A percentile compares a stretch with the other conserved stretches of the same genome.
These are phyloP conservation scores for Philopotamus ludificatus DNA, from an alignment of 1,140 invertebrate species.

Conservation along the genomic window DNA sequence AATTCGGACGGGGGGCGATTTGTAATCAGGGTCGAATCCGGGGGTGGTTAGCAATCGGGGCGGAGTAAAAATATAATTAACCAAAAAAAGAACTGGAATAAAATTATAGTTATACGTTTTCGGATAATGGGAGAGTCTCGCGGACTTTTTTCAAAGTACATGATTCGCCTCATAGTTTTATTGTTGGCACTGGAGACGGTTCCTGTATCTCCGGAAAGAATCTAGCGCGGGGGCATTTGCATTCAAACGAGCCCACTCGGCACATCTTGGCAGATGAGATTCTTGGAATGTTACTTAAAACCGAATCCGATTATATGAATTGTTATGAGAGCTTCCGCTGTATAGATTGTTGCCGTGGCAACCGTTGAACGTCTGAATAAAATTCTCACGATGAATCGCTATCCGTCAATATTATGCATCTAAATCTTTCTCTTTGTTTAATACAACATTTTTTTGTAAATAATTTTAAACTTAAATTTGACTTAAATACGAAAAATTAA, in stretches of 20 bases:
- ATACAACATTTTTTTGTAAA: too few relatives aligned
- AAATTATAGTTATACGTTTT: too few relatives aligned
- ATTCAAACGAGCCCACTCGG: conserved; percentile 19
- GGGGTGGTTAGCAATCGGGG: conserved; percentile 2
- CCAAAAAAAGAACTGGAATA: too few relatives aligned
- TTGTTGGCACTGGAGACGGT: not conserved
- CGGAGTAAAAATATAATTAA: not conserved
- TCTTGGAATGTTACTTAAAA: conserved; percentile 2
- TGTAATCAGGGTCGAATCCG: not conserved
- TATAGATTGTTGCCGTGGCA: too few relatives aligned
- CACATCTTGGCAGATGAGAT: conserved; percentile 9
- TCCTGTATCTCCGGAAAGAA: not conserved
- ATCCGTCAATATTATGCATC: not conserved
- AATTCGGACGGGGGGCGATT: not conserved
- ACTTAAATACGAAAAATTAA: too few relatives aligned
- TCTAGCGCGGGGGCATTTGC: conserved; percentile 10
- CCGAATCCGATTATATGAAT: too few relatives aligned
- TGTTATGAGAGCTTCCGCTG: too few relatives aligned
- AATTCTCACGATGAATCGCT: not conserved
- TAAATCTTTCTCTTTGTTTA: too few relatives aligned
- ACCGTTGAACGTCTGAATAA: too few relatives aligned
- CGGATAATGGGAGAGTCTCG: too few relatives aligned
- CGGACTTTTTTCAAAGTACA: not conserved
- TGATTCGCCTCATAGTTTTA: conserved; percentile 1
- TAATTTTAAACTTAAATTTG: too few relatives aligned